These are phyloP conservation scores for Erebia aethiops DNA, from an alignment of 2,888 invertebrate species.

Conservation along the genomic window DNA sequence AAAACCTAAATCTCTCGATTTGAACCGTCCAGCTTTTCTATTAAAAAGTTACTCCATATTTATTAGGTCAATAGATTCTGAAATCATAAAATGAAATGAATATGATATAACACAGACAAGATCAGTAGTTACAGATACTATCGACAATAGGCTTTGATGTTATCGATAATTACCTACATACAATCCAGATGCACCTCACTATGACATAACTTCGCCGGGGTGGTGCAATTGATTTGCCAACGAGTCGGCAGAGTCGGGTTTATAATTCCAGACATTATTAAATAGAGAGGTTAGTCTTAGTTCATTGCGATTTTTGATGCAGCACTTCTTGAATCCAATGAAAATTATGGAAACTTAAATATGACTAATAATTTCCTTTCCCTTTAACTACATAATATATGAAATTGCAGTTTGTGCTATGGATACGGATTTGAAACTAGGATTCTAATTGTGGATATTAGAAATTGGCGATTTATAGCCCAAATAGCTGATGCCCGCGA, in stretches of 20 bases:
- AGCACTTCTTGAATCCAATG: background rate
- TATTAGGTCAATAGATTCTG: slow-evolving; percentile 15
- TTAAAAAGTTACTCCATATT: slow-evolving; percentile 12
- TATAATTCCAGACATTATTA: slow-evolving; percentile 16
- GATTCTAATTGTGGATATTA: no score
- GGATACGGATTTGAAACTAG: no score
- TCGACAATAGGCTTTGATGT: slow-evolving; percentile 24
- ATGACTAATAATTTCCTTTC: no score
- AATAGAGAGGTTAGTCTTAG: background rate
- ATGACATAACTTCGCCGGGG: slow-evolving; percentile 29
- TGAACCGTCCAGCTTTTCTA: background rate
- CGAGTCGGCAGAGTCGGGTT: slow-evolving; percentile 10
- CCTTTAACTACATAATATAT: no score
- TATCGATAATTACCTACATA: slow-evolving; percentile 36
- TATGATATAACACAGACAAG: slow-evolving; percentile 24
- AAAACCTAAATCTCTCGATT: background rate
- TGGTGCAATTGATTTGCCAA: slow-evolving; percentile 21
- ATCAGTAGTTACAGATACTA: slow-evolving; percentile 25
- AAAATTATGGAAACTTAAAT: no score
- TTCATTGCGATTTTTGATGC: background rate
- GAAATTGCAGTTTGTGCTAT: no score
- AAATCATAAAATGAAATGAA: slow-evolving; percentile 20
- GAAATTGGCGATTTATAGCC: no score
- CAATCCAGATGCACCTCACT: slow-evolving; percentile 36
- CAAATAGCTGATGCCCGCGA: no score